Percentiles rank a stretch among this genome's conserved stretches.
Conservation (phyloP, 2,797 vertebrate species). For the Amblyopsis hoosieri region DNA sequence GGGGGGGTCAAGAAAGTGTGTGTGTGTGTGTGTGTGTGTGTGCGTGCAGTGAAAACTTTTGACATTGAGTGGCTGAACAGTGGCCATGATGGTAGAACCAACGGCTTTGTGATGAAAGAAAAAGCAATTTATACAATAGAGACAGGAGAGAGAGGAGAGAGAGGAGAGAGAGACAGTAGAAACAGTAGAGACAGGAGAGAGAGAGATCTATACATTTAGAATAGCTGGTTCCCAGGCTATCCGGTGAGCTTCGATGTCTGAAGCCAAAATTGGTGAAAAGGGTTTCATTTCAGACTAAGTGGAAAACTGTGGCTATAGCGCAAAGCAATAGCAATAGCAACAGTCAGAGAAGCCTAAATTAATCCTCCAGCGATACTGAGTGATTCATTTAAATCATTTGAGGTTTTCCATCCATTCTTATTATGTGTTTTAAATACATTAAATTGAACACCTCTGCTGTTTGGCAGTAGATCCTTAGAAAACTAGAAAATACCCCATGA, state of each 20-base stretch:
- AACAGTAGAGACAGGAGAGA: background rate
- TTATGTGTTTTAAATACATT: too few species aligned
- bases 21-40: constrained; percentile 13
- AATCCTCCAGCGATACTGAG: too few species aligned
- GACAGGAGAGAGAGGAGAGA: background rate
- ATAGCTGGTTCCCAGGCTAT: background rate
- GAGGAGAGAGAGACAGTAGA: constrained; percentile 1
- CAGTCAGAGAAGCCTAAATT: too few species aligned
- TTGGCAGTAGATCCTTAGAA: constrained; percentile 18
- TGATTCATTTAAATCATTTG: too few species aligned
- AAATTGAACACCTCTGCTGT: constrained; percentile 18
- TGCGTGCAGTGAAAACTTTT: constrained; percentile 30
- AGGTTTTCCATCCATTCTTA: too few species aligned
- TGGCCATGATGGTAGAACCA: background rate
- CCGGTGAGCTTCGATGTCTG: background rate
- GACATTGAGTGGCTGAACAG: constrained; percentile 26
- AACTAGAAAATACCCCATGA: background rate
- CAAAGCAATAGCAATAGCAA: background rate
- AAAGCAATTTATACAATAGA: background rate
- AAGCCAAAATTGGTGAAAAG: background rate
- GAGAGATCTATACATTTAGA: constrained; percentile 21
- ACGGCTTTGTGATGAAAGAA: constrained; percentile 8
- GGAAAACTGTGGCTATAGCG: background rate
- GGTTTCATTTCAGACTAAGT: constrained; percentile 3
- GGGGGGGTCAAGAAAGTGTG: constrained; percentile 30